Percentiles rank a stretch among this genome's conserved stretches.
Conservation (phyloP, 2,888 invertebrate species). For the Hemaris fuciformis region DNA sequence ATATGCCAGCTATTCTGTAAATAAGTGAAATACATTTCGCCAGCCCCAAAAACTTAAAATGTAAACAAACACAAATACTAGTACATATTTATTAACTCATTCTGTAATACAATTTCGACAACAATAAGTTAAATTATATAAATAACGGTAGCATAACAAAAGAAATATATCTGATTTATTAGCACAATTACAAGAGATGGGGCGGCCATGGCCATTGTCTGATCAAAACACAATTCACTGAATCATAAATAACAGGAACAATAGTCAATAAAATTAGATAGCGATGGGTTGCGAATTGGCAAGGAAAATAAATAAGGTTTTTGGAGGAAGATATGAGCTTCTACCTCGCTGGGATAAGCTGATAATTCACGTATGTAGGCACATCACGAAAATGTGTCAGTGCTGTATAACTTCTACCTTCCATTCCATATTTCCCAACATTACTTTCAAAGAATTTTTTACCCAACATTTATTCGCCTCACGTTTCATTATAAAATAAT, state of each 20-base stretch:
- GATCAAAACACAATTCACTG: conserved; percentile 70
- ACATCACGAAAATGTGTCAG: conserved; percentile 12
- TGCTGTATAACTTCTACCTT: background rate
- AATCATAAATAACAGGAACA: conserved; percentile 76
- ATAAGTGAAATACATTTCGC: background rate
- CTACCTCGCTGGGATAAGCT: conserved; percentile 46
- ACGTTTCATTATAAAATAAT: background rate
- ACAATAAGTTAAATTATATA: conserved; percentile 5
- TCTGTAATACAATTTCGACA: conserved; percentile 1
- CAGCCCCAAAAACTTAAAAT: background rate
- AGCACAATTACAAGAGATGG: conserved; percentile 65
- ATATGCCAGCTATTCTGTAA: no score
- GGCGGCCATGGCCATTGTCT: conserved; percentile 63
- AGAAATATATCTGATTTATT: conserved; percentile 71
- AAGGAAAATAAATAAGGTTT: conserved; percentile 59
- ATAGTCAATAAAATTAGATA: conserved; percentile 76
- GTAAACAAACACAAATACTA: background rate
- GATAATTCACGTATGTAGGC: conserved; percentile 35
- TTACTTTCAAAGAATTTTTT: background rate
- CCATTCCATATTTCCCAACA: background rate
- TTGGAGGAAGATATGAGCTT: conserved; percentile 47
- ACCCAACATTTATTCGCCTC: background rate
- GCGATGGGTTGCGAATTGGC: conserved; percentile 58
- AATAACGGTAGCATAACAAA: conserved; percentile 36
- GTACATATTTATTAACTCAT: background rate